A percentile compares a stretch with the other conserved stretches of the same genome.
phyloP scores from a whole-genome alignment of 2,113 vertebrate genomes.

The Sakesphorus luctuosus region DNA sequence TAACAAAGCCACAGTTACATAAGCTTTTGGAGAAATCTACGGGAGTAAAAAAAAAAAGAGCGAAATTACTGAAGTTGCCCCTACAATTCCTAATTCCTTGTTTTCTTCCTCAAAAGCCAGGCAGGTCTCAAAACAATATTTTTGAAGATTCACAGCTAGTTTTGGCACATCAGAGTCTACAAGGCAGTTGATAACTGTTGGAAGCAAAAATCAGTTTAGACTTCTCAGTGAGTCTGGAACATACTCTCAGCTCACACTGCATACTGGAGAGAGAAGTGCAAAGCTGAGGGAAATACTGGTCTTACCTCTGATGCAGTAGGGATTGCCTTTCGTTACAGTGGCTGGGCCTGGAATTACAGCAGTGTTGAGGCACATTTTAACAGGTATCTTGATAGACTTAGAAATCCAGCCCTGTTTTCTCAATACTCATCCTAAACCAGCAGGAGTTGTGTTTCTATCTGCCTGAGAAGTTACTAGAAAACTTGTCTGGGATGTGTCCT shows the following conservation, averaged over 20 bases:
- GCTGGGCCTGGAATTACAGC: neutral
- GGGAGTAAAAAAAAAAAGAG: neutral
- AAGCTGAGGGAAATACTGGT: neutral
- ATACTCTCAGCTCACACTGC: neutral
- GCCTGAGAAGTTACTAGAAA: neutral
- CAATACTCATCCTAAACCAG: neutral
- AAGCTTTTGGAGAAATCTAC: neutral
- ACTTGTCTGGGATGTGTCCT: neutral
- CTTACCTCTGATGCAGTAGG: neutral
- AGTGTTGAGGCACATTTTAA: neutral
- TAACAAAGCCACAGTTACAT: neutral
- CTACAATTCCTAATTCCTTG: neutral
- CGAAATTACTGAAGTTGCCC: neutral
- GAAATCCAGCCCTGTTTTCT: neutral
- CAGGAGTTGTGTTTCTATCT: neutral
- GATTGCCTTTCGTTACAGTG: neutral
- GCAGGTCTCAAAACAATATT: neutral
- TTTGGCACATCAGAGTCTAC: neutral
- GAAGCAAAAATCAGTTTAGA: neutral
- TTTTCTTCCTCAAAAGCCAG: neutral
- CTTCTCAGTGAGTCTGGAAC: neutral
- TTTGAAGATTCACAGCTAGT: neutral
- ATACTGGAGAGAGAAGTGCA: neutral
- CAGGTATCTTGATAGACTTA: neutral
- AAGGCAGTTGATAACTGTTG: neutral